A percentile compares a stretch with the other conserved stretches of the same genome.
These are phyloP conservation scores for Paramormyrops kingsleyae DNA, from an alignment of 2,113 vertebrate species.

Conservation along the genomic window DNA sequence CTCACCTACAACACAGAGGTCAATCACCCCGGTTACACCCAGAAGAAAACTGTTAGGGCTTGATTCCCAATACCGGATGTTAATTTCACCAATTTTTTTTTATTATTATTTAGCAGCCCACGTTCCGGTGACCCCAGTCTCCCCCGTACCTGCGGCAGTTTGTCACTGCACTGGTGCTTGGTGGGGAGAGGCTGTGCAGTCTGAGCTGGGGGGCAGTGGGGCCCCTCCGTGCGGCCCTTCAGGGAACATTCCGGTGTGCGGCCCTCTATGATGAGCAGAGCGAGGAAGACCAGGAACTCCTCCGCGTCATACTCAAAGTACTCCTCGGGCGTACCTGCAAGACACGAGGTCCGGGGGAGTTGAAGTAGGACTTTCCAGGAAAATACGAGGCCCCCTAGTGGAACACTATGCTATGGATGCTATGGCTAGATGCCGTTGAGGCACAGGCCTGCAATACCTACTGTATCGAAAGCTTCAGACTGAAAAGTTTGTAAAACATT, in stretches of 20 bases:
- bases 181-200: conserved; percentile 70
- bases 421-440: neutral
- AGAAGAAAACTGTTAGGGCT: neutral
- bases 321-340: conserved; percentile 81
- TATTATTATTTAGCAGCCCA: neutral
- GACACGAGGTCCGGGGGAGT: conserved; percentile 21
- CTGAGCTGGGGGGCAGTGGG: conserved; percentile 91
- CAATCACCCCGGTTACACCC: neutral
- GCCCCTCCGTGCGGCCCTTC: conserved; percentile 90
- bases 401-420: neutral
- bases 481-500: neutral
- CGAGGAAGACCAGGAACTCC: conserved; percentile 93
- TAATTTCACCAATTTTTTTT: neutral
- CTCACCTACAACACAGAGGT: neutral
- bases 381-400: neutral
- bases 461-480: neutral
- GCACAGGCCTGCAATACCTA: neutral
- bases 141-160: conserved; percentile 76
- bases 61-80: neutral
- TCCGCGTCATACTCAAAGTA: conserved; percentile 96
- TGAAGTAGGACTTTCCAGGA: neutral
- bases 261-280: conserved; percentile 91
- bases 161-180: conserved; percentile 92
- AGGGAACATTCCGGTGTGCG: conserved; percentile 88
- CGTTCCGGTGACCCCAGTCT: conserved; percentile 7